Evolutionary conservation across 2,113 vertebrate genomes (phyloP).

Genomic region (Sylvilagus bachmani): DNA sequence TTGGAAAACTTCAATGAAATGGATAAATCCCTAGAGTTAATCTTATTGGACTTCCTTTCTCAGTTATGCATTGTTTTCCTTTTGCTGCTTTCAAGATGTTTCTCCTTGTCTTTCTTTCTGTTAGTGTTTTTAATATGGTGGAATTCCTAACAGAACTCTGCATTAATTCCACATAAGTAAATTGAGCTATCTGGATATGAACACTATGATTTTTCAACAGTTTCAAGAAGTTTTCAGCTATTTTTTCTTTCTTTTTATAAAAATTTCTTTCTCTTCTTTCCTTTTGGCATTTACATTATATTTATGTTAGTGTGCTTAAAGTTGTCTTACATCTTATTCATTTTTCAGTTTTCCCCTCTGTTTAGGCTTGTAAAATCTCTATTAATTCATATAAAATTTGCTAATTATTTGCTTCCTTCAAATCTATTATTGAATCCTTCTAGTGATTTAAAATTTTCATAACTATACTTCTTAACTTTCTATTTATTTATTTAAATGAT

Average conservation of each 20-base stretch:
- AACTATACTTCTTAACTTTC: neutral
- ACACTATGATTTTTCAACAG: neutral
- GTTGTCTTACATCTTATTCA: neutral
- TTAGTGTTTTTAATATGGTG: neutral
- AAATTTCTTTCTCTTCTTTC: neutral
- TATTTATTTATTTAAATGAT: neutral
- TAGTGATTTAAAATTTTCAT: neutral
- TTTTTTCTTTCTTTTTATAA: neutral
- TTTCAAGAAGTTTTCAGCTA: neutral
- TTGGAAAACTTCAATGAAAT: no score
- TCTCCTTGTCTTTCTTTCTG: neutral
- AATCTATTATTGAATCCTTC: neutral
- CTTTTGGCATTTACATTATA: neutral
- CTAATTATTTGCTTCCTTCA: neutral
- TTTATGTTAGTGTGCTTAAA: neutral
- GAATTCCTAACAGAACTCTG: neutral
- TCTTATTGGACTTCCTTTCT: neutral
- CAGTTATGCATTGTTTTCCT: neutral
- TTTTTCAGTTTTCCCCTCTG: neutral
- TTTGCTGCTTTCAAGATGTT: neutral
- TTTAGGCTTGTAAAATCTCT: neutral
- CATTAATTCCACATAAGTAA: neutral
- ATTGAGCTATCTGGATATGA: neutral
- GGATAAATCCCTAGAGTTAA: neutral
- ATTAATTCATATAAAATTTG: neutral